Evolutionary conservation across 1,140 invertebrate species (phyloP), one percentile per base, ranked within the genome.

Genomic region (Drosophila grimshawi): DNA sequence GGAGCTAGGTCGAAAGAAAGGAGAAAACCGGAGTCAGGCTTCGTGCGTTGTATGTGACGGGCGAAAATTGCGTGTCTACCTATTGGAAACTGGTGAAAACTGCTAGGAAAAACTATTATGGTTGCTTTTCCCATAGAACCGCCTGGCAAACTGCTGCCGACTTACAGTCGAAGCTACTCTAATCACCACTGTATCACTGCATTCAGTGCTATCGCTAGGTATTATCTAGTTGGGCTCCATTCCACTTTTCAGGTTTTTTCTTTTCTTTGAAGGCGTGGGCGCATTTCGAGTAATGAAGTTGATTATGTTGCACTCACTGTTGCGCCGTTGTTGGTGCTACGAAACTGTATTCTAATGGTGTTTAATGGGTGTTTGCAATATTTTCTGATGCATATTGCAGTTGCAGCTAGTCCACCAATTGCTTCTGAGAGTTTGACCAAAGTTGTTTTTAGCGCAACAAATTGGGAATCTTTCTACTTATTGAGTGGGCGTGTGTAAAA

Each of bases 381-480:
- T 46, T 69, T 43, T n/a, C 4, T 67, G 59, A 66, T 75, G 69
- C 69, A 68, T 64, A 55, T 68, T 77, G 75, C 67, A 65, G 43
- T 35, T 39, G 4, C 37, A n/a, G 19, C 8, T 33, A 4, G 30
- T 4, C n/a, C 19, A 37, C 46, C 63, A 76, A 73, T 69, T 85
- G 77, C 60, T 56, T 61, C 32, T 46, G n/a, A 71, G 43, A 51
- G 61, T 43, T 57, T 57, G 35, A 49, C 52, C 63, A 83, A 85
- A 77, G 66, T 78, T 76, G 81, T 76, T 78, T 81, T 65, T 67
- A 75, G 74, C 67, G 62, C 74, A 74, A 86, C 78, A 86, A 86
- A 86, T 86, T 78, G 78, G 61, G 60, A 67, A 65, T 62, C 67
- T 69, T 63, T 73, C 56, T 56, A 56, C 39, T 33, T 19, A 30